Evolutionary conservation across 2,113 vertebrate species (phyloP).

Genomic region (Coregonus clupeaformis): DNA sequence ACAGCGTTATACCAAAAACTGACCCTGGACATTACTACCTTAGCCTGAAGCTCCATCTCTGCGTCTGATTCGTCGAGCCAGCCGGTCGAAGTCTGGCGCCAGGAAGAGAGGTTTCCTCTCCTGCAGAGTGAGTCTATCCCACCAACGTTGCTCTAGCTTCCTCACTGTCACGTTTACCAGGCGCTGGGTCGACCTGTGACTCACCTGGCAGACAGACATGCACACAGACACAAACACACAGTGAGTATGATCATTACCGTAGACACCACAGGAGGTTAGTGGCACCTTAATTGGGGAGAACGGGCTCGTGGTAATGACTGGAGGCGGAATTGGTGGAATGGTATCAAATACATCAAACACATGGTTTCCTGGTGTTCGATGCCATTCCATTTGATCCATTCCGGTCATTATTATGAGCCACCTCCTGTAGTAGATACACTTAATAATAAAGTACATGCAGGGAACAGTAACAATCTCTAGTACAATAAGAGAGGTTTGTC

Average conservation of each 20-base stretch:
- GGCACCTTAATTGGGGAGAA: no score
- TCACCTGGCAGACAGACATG: conserved; percentile 64
- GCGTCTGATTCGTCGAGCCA: conserved; percentile 97
- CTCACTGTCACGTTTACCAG: conserved; percentile 89
- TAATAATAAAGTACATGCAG: no score
- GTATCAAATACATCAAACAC: no score
- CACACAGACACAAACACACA: not conserved
- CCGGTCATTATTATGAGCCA: no score
- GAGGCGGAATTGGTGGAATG: no score
- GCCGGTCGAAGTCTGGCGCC: conserved; percentile 93
- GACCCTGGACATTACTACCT: conserved; percentile 67
- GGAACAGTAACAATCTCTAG: not conserved
- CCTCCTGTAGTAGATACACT: no score
- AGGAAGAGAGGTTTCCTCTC: conserved; percentile 90
- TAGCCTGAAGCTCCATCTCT: conserved; percentile 91
- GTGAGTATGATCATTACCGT: no score
- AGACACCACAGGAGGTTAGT: no score
- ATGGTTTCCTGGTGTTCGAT: no score
- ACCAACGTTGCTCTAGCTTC: conserved; percentile 89
- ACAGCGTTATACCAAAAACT: not conserved
- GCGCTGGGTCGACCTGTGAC: conserved; percentile 85
- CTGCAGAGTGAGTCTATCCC: conserved; percentile 90
- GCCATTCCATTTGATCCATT: no score
- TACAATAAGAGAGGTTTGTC: not conserved
- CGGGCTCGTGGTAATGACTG: no score